These are phyloP conservation scores for Gymnosoma rotundatum DNA, from an alignment of 2,888 invertebrate species.

Conservation along the genomic window DNA sequence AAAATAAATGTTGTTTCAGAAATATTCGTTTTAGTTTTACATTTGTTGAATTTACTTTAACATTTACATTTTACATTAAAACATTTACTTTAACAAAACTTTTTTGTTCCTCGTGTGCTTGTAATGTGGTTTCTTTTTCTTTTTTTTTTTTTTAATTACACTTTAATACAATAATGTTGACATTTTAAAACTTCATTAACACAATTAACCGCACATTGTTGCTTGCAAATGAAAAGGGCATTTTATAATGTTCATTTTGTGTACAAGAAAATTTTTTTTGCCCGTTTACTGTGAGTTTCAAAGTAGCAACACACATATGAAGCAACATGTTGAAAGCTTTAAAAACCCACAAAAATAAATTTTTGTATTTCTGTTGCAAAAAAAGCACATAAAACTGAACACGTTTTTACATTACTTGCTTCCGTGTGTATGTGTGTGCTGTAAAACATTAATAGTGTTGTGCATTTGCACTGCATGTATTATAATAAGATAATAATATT, in stretches of 20 bases:
- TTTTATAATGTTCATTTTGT: constrained; percentile 27
- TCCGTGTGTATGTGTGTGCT: neutral
- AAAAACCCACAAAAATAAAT: constrained; percentile 57
- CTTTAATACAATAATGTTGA: constrained; percentile 69
- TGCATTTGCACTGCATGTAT: neutral
- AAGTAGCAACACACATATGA: constrained; percentile 31
- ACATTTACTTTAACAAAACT: constrained; percentile 14
- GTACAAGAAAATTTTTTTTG: neutral
- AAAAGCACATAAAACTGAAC: neutral
- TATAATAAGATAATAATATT: neutral
- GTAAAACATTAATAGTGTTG: neutral
- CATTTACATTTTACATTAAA: too few species aligned
- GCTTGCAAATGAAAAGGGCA: constrained; percentile 53
- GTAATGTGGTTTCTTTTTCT: constrained; percentile 47
- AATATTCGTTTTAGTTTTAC: too few species aligned
- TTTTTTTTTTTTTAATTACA: constrained; percentile 55
- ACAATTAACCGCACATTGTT: constrained; percentile 66
- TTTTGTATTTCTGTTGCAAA: neutral
- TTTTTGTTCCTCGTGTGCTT: constrained; percentile 7
- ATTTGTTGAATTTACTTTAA: neutral
- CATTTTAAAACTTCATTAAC: constrained; percentile 70
- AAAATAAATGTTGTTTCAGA: too few species aligned
- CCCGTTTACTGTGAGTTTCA: neutral
- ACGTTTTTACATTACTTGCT: neutral
- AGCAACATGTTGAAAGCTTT: constrained; percentile 53